A percentile compares a stretch with the other conserved stretches of the same genome.
These are phyloP conservation scores for Melipona beecheii DNA, from an alignment of 2,888 invertebrate genomes.

Conservation along the genomic window DNA sequence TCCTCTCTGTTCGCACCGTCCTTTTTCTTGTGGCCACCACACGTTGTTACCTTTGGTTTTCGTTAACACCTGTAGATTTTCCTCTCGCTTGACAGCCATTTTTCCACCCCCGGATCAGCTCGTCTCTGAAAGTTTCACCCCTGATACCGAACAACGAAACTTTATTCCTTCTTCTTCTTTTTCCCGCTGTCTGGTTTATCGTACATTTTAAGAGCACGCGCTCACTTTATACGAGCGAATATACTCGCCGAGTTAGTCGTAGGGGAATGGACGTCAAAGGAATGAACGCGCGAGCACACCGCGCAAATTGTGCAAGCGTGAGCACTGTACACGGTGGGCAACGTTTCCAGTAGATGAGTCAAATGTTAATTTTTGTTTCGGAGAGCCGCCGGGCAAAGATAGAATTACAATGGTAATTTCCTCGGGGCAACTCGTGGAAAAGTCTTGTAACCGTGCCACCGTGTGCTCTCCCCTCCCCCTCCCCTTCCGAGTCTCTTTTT, in stretches of 20 bases:
- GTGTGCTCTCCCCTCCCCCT: constrained; percentile 19
- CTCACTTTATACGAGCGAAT: neutral
- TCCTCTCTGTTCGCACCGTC: neutral
- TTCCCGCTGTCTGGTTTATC: neutral
- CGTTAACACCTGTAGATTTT: constrained; percentile 58
- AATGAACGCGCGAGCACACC: neutral
- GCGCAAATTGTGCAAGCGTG: constrained; percentile 17
- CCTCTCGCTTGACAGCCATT: neutral
- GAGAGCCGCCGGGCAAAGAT: constrained; percentile 36
- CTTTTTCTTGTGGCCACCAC: constrained; percentile 42
- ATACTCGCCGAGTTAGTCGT: neutral
- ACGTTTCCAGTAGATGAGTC: constrained; percentile 16
- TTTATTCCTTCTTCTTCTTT: neutral
- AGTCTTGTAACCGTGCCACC: constrained; percentile 62
- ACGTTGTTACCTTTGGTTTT: constrained; percentile 47
- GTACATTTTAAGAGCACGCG: neutral
- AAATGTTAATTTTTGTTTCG: constrained; percentile 69
- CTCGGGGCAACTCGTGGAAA: constrained; percentile 62
- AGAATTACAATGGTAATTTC: constrained; percentile 69
- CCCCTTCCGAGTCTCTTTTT: constrained; percentile 8
- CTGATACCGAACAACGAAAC: neutral
- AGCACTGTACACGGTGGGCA: constrained; percentile 5
- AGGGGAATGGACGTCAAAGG: neutral
- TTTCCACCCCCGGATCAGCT: no score
- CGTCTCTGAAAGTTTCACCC: no score